Percentiles rank a stretch among this genome's conserved stretches.
Conservation (phyloP, 2,888 invertebrate species). For the Drosophila neotestacea region DNA sequence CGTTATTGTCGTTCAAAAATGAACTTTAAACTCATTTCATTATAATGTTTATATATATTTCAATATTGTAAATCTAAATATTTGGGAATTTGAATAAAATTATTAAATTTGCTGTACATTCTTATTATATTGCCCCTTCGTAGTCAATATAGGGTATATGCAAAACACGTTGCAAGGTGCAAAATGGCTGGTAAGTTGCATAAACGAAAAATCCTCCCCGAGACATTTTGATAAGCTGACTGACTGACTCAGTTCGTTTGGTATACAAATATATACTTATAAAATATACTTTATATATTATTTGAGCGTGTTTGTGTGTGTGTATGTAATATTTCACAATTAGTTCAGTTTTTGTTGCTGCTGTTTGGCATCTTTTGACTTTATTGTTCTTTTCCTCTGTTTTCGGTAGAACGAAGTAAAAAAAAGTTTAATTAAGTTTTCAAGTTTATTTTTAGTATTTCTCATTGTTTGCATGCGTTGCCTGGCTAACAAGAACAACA, state of each 20-base stretch:
- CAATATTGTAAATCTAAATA: too few relatives aligned
- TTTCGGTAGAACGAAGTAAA: constrained; percentile 14
- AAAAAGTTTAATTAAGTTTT: constrained; percentile 77
- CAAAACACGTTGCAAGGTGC: constrained; percentile 63
- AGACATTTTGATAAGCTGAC: constrained; percentile 49
- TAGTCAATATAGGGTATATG: not conserved
- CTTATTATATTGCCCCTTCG: too few relatives aligned
- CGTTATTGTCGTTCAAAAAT: too few relatives aligned
- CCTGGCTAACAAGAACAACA: constrained; percentile 32
- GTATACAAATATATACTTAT: not conserved
- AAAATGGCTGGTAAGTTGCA: constrained; percentile 73
- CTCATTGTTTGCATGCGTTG: constrained; percentile 68
- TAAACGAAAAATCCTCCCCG: constrained; percentile 33
- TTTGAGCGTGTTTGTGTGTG: not conserved
- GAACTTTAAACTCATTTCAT: too few relatives aligned
- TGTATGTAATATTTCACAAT: constrained; percentile 7
- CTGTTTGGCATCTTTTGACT: constrained; percentile 19
- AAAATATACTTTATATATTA: constrained; percentile 1
- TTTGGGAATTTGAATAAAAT: too few relatives aligned
- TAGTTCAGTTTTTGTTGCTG: constrained; percentile 15
- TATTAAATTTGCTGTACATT: too few relatives aligned
- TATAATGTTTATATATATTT: too few relatives aligned
- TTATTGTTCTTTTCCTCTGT: constrained; percentile 32
- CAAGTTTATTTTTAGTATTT: constrained; percentile 73
- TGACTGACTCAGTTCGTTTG: constrained; percentile 15